phyloP scores from a whole-genome alignment of 30 jellyfish, hydroid and myxozoan species.

The Clytia hemisphaerica region DNA sequence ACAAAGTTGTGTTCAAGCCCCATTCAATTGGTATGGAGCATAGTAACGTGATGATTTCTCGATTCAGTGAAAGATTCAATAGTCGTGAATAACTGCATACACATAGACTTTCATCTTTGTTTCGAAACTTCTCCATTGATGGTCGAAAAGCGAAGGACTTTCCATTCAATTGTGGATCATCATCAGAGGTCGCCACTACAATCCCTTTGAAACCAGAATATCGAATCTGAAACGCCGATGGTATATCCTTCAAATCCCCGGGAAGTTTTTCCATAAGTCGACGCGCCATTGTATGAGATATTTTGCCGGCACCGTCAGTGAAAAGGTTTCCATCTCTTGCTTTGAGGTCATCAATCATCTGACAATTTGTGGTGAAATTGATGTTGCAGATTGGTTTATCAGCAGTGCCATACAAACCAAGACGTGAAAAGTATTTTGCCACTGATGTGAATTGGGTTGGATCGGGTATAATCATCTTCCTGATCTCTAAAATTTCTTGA shows the following conservation, averaged over 20 bases:
- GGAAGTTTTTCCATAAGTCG: conserved; percentile 23
- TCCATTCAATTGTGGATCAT: conserved; percentile 18
- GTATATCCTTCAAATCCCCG: conserved; percentile 9
- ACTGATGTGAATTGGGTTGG: conserved; percentile 25
- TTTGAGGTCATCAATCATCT: conserved; percentile 23
- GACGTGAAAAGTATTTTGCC: conserved; percentile 52
- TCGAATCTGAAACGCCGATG: conserved; percentile 62
- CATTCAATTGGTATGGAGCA: conserved; percentile 37
- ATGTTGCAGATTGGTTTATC: conserved; percentile 11
- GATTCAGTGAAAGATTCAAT: conserved; percentile 36
- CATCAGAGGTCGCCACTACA: conserved; percentile 30
- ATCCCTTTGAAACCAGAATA: conserved; percentile 70
- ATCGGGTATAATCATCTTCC: conserved; percentile 27
- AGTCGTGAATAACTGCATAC: conserved; percentile 29
- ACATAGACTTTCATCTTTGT: conserved; percentile 24
- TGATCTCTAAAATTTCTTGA: conserved; percentile 33
- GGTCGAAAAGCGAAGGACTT: conserved; percentile 38
- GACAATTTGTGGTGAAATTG: not conserved
- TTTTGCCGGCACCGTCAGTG: conserved; percentile 83
- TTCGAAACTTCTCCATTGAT: conserved; percentile 55
- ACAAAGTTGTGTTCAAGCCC: conserved; percentile 28
- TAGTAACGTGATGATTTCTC: conserved; percentile 67
- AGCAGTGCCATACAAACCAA: conserved; percentile 68
- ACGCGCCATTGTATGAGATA: conserved; percentile 25
- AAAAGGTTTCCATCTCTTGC: conserved; percentile 50